phyloP scores from a whole-genome alignment of 2,888 invertebrate genomes.

The Beris morrisii region DNA sequence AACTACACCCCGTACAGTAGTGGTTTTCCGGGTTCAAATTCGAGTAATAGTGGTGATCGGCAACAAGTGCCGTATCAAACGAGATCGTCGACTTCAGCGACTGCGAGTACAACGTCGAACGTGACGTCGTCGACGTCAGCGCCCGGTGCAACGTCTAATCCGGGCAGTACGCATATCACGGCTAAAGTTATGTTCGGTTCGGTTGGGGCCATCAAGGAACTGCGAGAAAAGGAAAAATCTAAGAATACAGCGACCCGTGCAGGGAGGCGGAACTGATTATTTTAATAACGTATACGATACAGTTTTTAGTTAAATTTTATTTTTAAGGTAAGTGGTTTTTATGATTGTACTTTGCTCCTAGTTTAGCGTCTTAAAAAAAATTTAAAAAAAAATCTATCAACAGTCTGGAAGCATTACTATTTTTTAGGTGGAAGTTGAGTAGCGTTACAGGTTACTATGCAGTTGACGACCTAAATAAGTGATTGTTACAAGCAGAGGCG shows the following conservation, averaged over 20 bases:
- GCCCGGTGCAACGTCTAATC: constrained; percentile 39
- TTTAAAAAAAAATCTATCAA: too few relatives aligned
- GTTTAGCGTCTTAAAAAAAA: too few relatives aligned
- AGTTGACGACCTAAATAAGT: too few relatives aligned
- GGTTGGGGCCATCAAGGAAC: constrained; percentile 72
- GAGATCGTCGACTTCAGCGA: constrained; percentile 40
- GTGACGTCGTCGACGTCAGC: constrained; percentile 35
- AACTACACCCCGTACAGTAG: constrained; percentile 56
- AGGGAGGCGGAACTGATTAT: constrained; percentile 50
- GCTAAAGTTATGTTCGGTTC: constrained; percentile 75
- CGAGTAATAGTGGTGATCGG: constrained; percentile 46
- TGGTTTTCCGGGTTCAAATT: constrained; percentile 53
- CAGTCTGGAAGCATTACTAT: too few relatives aligned
- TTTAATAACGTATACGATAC: too few relatives aligned
- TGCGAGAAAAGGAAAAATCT: constrained; percentile 71
- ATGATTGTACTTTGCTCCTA: too few relatives aligned
- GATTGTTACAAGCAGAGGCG: too few relatives aligned
- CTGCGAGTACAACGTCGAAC: constrained; percentile 23
- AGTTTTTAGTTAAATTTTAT: too few relatives aligned
- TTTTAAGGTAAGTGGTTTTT: too few relatives aligned
- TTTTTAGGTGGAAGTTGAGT: too few relatives aligned
- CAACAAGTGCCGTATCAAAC: constrained; percentile 33
- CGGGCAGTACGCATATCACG: constrained; percentile 60
- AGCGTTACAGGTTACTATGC: too few relatives aligned
- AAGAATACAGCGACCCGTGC: constrained; percentile 58